Percentiles rank a stretch among this genome's conserved stretches.
phyloP scores from a whole-genome alignment of 1,140 invertebrate genomes.

The Neodiprion virginianus region DNA sequence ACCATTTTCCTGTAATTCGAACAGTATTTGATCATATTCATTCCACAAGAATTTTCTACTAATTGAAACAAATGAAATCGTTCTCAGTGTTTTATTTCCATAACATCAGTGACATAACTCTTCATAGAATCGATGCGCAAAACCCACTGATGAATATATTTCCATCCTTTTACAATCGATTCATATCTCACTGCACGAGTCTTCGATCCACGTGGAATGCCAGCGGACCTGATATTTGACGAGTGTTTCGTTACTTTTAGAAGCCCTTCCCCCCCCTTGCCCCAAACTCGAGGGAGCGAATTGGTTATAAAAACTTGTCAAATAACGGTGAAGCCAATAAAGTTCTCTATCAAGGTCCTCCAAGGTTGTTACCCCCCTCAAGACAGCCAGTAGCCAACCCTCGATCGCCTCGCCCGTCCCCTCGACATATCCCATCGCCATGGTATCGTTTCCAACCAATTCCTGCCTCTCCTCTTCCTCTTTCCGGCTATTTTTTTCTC shows the following conservation, averaged over 20 bases:
- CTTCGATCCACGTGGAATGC: no score
- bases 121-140: no score
- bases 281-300: neutral
- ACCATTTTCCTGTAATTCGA: no score
- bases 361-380: neutral
- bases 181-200: no score
- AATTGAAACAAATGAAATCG: no score
- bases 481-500: neutral
- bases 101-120: no score
- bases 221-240: neutral
- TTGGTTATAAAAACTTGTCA: constrained; percentile 7
- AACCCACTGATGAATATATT: no score
- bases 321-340: constrained; percentile 5
- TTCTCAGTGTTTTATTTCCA: no score
- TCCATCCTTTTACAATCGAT: no score
- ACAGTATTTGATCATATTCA: no score
- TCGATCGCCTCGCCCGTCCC: neutral
- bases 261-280: neutral
- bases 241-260: neutral
- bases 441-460: neutral
- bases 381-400: neutral
- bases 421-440: neutral
- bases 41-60: no score
- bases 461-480: neutral
- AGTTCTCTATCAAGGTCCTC: constrained; percentile 4